phyloP scores from a whole-genome alignment of 2,113 vertebrate genomes.

The Peromyscus polionotus region DNA sequence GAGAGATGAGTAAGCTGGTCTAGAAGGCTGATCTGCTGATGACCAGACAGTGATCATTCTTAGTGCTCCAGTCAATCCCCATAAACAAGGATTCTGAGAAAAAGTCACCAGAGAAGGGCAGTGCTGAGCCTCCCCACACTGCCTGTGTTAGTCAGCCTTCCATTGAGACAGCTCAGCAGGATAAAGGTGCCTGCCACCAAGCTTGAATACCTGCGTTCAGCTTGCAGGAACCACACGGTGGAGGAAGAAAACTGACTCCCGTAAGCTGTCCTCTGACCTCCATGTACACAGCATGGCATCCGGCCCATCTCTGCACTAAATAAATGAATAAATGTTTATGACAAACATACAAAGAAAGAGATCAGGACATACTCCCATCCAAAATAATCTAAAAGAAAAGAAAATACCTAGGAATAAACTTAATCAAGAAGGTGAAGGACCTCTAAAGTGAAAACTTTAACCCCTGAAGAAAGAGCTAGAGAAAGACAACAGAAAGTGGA shows the following conservation, averaged over 20 bases:
- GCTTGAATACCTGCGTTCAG: background rate
- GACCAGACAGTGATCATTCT: background rate
- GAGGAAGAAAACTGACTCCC: background rate
- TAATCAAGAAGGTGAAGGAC: background rate
- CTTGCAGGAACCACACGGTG: background rate
- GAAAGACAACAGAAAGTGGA: background rate
- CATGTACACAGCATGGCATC: too few relatives aligned
- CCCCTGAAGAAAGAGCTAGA: background rate
- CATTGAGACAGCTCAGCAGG: background rate
- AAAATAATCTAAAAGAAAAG: background rate
- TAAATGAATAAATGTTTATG: background rate
- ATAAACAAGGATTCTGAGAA: background rate
- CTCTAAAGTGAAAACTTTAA: background rate
- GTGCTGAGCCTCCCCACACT: background rate
- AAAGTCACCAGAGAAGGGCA: background rate
- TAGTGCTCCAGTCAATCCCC: background rate
- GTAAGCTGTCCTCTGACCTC: background rate
- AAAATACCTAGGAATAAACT: background rate
- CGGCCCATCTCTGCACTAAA: background rate
- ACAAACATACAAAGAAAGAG: background rate
- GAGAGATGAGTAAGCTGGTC: background rate
- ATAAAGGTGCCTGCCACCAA: background rate
- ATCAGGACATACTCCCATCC: background rate
- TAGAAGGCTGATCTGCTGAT: background rate
- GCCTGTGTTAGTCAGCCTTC: background rate